phyloP scores from a whole-genome alignment of 2,797 vertebrate species.

The Arctocebus calabarensis region DNA sequence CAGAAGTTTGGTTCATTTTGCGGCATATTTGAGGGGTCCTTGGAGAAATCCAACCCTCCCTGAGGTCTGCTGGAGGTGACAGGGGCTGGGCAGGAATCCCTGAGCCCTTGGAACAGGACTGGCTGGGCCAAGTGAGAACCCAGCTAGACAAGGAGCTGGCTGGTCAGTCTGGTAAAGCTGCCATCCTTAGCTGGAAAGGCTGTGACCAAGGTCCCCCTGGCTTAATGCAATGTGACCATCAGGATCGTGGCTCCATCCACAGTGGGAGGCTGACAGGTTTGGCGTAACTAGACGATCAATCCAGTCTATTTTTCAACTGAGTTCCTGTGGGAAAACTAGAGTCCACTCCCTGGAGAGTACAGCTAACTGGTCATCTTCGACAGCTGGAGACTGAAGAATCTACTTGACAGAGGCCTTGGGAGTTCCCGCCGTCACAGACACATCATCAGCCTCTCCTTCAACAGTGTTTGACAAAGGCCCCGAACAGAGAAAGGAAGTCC shows the following conservation, averaged over 20 bases:
- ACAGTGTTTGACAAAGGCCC: slow-evolving; percentile 91
- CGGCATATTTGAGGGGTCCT: slow-evolving; percentile 52
- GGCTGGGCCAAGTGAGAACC: slow-evolving; percentile 32
- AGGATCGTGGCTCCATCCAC: background rate
- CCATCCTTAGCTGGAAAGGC: background rate
- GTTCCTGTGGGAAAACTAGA: slow-evolving; percentile 33
- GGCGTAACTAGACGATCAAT: slow-evolving; percentile 12
- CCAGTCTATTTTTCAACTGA: background rate
- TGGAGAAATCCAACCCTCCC: slow-evolving; percentile 72
- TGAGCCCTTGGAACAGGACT: slow-evolving; percentile 69
- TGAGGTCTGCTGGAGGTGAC: slow-evolving; percentile 79
- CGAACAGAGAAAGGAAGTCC: slow-evolving; percentile 84
- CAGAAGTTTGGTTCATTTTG: slow-evolving; percentile 59
- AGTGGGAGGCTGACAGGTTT: background rate
- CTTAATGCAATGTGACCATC: background rate
- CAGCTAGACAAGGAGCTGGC: background rate
- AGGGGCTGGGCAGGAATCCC: slow-evolving; percentile 66
- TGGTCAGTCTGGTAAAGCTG: background rate
- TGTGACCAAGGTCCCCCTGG: background rate
- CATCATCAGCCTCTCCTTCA: slow-evolving; percentile 81
- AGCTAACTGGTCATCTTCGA: background rate
- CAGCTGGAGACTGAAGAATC: background rate
- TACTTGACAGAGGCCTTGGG: slow-evolving; percentile 74
- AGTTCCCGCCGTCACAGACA: slow-evolving; percentile 81
- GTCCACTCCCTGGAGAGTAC: slow-evolving; percentile 18